These are phyloP conservation scores for Sepiola atlantica DNA, from an alignment of 2,888 invertebrate genomes.

Conservation along the genomic window DNA sequence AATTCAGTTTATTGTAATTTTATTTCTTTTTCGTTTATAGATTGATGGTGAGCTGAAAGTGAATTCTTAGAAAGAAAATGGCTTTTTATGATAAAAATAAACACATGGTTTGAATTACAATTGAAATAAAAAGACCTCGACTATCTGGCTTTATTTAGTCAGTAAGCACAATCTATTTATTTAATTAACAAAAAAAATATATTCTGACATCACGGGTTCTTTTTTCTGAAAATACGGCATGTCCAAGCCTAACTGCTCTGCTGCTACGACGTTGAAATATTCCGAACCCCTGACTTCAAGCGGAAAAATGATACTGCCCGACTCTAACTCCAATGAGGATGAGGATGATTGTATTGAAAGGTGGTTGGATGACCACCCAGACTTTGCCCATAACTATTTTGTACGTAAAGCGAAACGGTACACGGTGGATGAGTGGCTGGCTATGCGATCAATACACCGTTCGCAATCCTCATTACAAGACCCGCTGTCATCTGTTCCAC, in stretches of 20 bases:
- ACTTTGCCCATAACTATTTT: constrained; percentile 95
- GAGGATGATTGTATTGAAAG: constrained; percentile 82
- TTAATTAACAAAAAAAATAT: not conserved
- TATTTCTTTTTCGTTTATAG: not conserved
- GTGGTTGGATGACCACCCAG: constrained; percentile 97
- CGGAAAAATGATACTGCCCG: constrained; percentile 55
- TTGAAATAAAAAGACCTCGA: not conserved
- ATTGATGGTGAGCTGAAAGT: not conserved
- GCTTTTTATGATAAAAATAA: not conserved
- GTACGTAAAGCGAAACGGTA: constrained; percentile 92
- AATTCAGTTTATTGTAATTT: no score
- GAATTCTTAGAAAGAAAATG: not conserved
- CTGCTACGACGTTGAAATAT: not conserved
- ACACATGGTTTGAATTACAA: not conserved
- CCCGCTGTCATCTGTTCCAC: constrained; percentile 52
- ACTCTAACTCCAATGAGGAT: constrained; percentile 53
- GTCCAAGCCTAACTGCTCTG: not conserved
- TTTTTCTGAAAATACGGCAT: not conserved
- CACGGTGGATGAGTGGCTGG: constrained; percentile 93
- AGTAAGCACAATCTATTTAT: not conserved
- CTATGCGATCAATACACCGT: constrained; percentile 74
- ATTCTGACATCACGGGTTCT: not conserved
- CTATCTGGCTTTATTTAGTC: not conserved
- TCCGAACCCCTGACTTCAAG: not conserved
- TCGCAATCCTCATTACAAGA: constrained; percentile 50